Conservation (phyloP, 1,140 invertebrate species). For the Scylla paramamosain region DNA sequence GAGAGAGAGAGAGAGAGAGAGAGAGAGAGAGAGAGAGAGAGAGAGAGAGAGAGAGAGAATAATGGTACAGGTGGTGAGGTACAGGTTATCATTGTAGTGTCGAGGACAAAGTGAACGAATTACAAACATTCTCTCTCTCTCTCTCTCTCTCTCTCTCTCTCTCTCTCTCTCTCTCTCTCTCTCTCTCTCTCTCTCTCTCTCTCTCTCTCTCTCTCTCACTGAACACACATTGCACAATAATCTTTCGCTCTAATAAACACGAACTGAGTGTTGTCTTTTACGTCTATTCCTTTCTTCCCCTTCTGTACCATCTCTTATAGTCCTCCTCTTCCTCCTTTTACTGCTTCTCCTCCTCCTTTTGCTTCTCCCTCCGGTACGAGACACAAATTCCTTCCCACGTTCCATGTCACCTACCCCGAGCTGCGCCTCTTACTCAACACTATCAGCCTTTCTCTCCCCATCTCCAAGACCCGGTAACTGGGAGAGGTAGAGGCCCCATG, state of each 20-base stretch:
- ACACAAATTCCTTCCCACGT: not conserved
- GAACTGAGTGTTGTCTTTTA: not conserved
- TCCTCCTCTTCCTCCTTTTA: no score
- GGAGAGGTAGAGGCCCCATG: not conserved
- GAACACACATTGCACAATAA: no score
- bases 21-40: no score
- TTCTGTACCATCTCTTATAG: no score
- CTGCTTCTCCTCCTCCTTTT: not conserved
- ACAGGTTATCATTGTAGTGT: no score
- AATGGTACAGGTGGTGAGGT: no score
- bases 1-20: no score
- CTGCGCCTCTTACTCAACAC: not conserved
- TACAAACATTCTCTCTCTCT: not conserved
- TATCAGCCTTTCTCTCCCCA: not conserved
- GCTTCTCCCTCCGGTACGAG: not conserved
- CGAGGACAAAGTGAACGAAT: no score
- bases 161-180: conserved; percentile 3
- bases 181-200: not conserved
- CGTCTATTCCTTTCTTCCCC: not conserved
- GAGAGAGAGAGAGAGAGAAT: no score
- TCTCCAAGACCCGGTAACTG: not conserved
- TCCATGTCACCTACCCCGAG: not conserved
- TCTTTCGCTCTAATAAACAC: not conserved
- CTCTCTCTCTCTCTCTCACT: not conserved
- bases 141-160: conserved; percentile 18